A percentile compares a stretch with the other conserved stretches of the same genome.
phyloP scores from a whole-genome alignment of 2,113 vertebrate species.

The Catagonus wagneri region DNA sequence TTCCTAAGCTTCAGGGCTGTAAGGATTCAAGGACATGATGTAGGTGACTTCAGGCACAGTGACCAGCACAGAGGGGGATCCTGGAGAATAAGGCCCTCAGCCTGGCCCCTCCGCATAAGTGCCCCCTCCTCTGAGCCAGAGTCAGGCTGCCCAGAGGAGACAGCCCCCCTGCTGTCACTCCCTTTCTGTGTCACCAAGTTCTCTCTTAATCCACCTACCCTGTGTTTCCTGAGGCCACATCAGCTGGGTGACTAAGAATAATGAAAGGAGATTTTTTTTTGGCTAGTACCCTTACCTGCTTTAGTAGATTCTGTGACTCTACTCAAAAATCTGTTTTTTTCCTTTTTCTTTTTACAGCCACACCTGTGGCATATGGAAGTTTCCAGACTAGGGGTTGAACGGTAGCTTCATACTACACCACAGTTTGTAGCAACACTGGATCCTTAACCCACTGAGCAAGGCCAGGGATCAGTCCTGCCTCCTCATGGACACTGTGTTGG shows the following conservation, averaged over 20 bases:
- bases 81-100: fast-evolving
- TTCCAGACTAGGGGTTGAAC: too few relatives aligned
- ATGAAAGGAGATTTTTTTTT: neutral
- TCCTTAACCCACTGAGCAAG: too few relatives aligned
- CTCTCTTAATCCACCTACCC: neutral
- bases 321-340: neutral
- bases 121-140: neutral
- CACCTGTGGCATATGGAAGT: too few relatives aligned
- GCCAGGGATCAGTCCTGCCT: too few relatives aligned
- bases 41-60: neutral
- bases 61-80: fast-evolving
- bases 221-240: neutral
- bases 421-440: too few relatives aligned
- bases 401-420: too few relatives aligned
- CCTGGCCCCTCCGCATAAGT: neutral
- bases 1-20: too few relatives aligned
- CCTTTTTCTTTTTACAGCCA: too few relatives aligned
- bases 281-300: neutral
- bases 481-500: too few relatives aligned
- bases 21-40: neutral
- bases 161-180: neutral
- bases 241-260: neutral
- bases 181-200: neutral
- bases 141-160: neutral
- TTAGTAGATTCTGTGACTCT: neutral